Evolutionary conservation across 92 coral and sea anemone species (phyloP), one percentile per base, ranked within the genome.

Genomic region (Metridium senile): DNA sequence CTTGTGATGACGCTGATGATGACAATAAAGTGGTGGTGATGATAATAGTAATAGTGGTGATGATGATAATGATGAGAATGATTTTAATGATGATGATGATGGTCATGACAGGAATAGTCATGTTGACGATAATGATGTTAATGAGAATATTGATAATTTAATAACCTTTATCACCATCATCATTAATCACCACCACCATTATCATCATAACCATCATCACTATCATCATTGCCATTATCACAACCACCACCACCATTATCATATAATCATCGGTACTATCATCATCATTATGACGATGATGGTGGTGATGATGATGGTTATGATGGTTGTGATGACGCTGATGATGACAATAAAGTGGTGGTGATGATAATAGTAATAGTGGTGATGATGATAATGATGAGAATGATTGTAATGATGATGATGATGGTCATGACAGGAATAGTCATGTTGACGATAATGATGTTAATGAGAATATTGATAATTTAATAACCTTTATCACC

Each of bases 281-380:
- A n/a, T n/a, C n/a, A n/a, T n/a, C n/a, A n/a, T n/a, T 6, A 19
- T 22, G 65, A 19, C 18, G n/a, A 27, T 58, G 30, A 58, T 58
- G 65, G 65, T 58, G 65, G 30, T 21, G 65, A 58, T 58, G 65
- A 58, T 9, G 9, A 21, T 58, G 65, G 7, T 58, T 7, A 19
- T 58, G 65, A 58, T 58, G 65, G 18, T 58, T 3, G n/a, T 58
- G 65, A 19, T 22, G n/a, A 58, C 9, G 65, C 7, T 27, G 65
- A 6, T 58, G 65, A 58, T 58, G n/a, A 58, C 18, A 18, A 58
- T 58, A 27, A n/a, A n/a, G n/a, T n/a, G n/a, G 65, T 58, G 65
- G 26, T 58, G n/a, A 58, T 58, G 65, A 22, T 58, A 4, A 19
- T 58, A 18, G n/a, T 58, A 19, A 58, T 21, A 18, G 9, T 58